Evolutionary conservation across 2,888 invertebrate genomes (phyloP).

Genomic region (Parnassius orleans): DNA sequence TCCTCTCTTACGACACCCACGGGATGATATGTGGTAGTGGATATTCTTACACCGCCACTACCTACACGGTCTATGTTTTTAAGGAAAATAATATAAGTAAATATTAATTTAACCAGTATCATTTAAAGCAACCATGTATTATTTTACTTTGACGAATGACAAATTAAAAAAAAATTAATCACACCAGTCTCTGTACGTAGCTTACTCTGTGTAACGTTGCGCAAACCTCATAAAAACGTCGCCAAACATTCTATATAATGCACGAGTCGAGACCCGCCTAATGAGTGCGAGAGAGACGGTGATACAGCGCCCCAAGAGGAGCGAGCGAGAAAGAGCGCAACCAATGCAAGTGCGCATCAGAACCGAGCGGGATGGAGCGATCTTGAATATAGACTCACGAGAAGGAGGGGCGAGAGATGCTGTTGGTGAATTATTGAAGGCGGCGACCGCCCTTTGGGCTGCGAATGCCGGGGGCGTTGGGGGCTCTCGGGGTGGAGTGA

Average conservation of each 20-base stretch:
- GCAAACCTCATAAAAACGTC: constrained; percentile 72
- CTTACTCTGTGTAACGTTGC: constrained; percentile 55
- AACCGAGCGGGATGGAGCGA: constrained; percentile 39
- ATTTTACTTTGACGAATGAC: no score
- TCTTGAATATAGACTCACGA: constrained; percentile 32
- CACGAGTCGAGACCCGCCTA: constrained; percentile 57
- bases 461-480: constrained; percentile 48
- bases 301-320: constrained; percentile 6
- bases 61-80: no score
- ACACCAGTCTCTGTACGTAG: constrained; percentile 40
- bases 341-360: constrained; percentile 50
- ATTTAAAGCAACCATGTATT: no score
- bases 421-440: constrained; percentile 70
- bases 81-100: no score
- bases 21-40: no score
- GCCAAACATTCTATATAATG: constrained; percentile 74
- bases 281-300: constrained; percentile 54
- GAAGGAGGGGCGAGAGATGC: constrained; percentile 39
- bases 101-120: no score
- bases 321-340: constrained; percentile 17
- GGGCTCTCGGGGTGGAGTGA: constrained; percentile 31
- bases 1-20: no score
- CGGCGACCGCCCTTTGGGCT: constrained; percentile 70
- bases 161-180: no score
- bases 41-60: no score